Evolutionary conservation across 2,113 vertebrate species (phyloP).

Genomic region (Sebastes schlegelii): DNA sequence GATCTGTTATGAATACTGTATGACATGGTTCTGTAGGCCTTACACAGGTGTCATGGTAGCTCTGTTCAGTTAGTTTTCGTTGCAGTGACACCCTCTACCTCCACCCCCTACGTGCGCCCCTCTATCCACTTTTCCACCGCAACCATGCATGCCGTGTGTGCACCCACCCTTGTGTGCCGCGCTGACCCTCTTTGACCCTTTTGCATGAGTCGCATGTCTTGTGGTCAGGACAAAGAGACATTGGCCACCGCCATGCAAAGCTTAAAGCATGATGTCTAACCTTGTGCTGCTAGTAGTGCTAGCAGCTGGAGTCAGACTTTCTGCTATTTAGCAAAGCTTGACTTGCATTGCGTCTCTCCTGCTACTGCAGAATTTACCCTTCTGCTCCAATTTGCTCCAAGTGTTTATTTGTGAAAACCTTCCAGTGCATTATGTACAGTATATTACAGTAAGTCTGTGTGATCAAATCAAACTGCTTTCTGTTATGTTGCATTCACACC

Average conservation of each 20-base stretch:
- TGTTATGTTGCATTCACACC: neutral
- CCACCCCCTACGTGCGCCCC: neutral
- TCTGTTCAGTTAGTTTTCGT: constrained; percentile 11
- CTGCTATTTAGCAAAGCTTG: constrained; percentile 22
- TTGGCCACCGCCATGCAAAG: constrained; percentile 13
- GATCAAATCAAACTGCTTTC: constrained; percentile 21
- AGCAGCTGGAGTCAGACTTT: constrained; percentile 20
- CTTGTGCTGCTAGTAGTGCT: constrained; percentile 1
- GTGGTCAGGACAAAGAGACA: constrained; percentile 38
- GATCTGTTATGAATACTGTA: neutral
- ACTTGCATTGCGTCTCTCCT: constrained; percentile 8
- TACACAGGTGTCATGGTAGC: constrained; percentile 36
- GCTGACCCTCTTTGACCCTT: constrained; percentile 50
- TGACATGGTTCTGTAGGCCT: constrained; percentile 45
- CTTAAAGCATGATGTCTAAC: constrained; percentile 44
- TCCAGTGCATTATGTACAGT: neutral
- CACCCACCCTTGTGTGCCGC: constrained; percentile 62
- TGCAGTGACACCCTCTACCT: neutral
- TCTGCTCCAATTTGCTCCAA: constrained; percentile 2
- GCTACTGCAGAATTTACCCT: constrained; percentile 5
- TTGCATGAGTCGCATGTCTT: constrained; percentile 77
- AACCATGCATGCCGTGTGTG: constrained; percentile 86
- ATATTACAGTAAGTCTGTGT: constrained; percentile 8
- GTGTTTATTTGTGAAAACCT: constrained; percentile 25
- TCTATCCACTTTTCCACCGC: constrained; percentile 21